Conservation (phyloP, 1,140 invertebrate species). For the Spodoptera litura region DNA sequence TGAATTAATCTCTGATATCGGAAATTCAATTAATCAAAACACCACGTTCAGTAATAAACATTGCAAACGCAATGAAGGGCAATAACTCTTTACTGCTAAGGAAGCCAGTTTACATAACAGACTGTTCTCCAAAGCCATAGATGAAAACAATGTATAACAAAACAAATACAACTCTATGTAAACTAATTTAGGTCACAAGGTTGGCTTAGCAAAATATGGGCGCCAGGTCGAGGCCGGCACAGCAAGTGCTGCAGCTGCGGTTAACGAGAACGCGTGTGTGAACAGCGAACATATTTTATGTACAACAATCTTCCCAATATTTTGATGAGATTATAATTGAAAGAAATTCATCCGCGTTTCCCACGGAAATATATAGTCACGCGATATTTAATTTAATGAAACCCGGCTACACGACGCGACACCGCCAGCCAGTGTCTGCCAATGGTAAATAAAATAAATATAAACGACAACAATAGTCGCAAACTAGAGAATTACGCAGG, state of each 20-base stretch:
- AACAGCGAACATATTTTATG: constrained; percentile 43
- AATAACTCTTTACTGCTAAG: constrained; percentile 1
- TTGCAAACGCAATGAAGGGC: neutral
- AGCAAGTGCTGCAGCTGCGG: constrained; percentile 9
- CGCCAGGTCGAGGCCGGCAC: constrained; percentile 52
- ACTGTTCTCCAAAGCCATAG: neutral
- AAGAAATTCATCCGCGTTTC: constrained; percentile 55
- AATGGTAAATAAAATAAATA: constrained; percentile 63
- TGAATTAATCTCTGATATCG: constrained; percentile 4
- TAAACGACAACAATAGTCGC: constrained; percentile 67
- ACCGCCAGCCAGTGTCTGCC: constrained; percentile 43
- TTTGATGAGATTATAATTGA: constrained; percentile 39
- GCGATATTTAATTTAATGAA: constrained; percentile 61
- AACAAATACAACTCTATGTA: constrained; percentile 43
- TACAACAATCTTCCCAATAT: constrained; percentile 29
- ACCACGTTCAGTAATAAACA: neutral
- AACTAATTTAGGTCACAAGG: constrained; percentile 62
- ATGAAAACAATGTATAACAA: constrained; percentile 46
- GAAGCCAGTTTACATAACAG: constrained; percentile 43
- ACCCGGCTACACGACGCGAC: constrained; percentile 49
- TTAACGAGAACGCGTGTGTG: constrained; percentile 27
- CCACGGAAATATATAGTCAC: constrained; percentile 58
- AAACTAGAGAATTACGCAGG: constrained; percentile 70
- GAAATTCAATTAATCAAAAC: constrained; percentile 37
- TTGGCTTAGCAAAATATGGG: constrained; percentile 50